Evolutionary conservation across 2,797 vertebrate species (phyloP).

Genomic region (Parotocinclus haroldoi): DNA sequence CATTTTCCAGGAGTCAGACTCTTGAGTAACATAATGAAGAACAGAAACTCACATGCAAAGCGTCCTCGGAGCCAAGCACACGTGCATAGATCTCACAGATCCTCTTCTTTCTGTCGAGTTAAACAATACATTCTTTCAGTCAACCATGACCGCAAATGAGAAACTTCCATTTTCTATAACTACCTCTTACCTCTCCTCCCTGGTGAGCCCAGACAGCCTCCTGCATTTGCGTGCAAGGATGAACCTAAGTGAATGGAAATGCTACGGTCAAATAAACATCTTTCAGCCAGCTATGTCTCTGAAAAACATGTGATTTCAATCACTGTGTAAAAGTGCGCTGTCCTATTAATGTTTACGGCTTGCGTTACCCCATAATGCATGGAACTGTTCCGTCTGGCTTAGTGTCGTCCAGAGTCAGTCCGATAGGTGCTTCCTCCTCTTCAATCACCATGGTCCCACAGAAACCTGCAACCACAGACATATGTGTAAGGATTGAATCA

Average conservation of each 20-base stretch:
- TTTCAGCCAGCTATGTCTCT: conserved; percentile 15
- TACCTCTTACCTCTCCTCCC: conserved; percentile 83
- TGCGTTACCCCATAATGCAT: conserved; percentile 87
- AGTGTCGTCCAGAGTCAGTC: conserved; percentile 89
- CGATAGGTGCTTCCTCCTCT: conserved; percentile 86
- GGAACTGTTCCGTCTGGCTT: conserved; percentile 89
- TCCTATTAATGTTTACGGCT: not conserved
- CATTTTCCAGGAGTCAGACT: not conserved
- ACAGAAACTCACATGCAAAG: conserved; percentile 81
- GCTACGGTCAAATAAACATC: conserved; percentile 6
- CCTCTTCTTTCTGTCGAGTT: conserved; percentile 72
- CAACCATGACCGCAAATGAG: not conserved
- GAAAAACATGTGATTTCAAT: conserved; percentile 11
- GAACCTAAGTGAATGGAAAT: conserved; percentile 75
- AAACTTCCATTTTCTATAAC: conserved; percentile 14
- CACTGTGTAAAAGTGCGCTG: conserved; percentile 2
- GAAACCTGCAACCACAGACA: conserved; percentile 69
- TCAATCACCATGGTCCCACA: conserved; percentile 95
- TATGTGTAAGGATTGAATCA: no score
- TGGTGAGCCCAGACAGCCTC: conserved; percentile 77
- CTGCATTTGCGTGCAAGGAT: conserved; percentile 89
- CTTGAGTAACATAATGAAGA: conserved; percentile 4
- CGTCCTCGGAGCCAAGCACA: conserved; percentile 85
- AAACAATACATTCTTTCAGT: conserved; percentile 23
- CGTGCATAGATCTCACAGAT: conserved; percentile 93